Conservation (phyloP, 1,140 invertebrate species). For the Homalodisca vitripennis region DNA sequence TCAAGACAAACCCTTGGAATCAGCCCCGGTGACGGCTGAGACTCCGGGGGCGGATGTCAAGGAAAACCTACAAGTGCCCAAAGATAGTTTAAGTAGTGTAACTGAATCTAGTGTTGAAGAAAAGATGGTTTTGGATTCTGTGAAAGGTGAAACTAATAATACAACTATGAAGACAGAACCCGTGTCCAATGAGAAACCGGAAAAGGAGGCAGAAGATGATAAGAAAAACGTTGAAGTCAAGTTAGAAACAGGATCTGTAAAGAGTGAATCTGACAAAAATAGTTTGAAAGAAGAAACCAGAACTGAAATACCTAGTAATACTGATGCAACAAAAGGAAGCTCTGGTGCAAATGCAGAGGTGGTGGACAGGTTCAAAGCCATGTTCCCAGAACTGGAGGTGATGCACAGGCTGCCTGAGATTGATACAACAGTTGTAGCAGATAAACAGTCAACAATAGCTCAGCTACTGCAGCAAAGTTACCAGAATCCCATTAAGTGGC, state of each 20-base stretch:
- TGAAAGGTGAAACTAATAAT: slow-evolving; percentile 38
- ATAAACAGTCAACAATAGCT: slow-evolving; percentile 49
- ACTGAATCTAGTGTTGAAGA: slow-evolving; percentile 33
- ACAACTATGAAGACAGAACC: no score
- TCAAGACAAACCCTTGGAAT: slow-evolving; percentile 14
- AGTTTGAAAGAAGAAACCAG: neutral
- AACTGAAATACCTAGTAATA: neutral
- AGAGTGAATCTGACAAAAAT: slow-evolving; percentile 18
- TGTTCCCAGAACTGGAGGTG: slow-evolving; percentile 71
- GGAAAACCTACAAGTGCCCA: slow-evolving; percentile 9
- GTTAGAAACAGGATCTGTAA: slow-evolving; percentile 1
- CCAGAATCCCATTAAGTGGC: slow-evolving; percentile 57
- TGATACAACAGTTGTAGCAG: slow-evolving; percentile 56
- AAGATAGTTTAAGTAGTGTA: neutral
- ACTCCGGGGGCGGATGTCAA: slow-evolving; percentile 30
- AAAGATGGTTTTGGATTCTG: slow-evolving; percentile 40
- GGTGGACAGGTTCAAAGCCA: slow-evolving; percentile 58
- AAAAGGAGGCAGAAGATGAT: slow-evolving; percentile 31
- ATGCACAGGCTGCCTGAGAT: slow-evolving; percentile 63
- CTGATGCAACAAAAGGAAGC: slow-evolving; percentile 1
- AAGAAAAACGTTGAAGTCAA: slow-evolving; percentile 27
- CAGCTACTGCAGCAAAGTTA: slow-evolving; percentile 58
- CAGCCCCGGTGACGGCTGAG: no score
- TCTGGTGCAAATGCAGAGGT: slow-evolving; percentile 33
- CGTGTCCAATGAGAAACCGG: slow-evolving; percentile 56